Percentiles rank a stretch among this genome's conserved stretches.
Conservation (phyloP, 2,113 vertebrate species). For the Cercocebus atys region DNA sequence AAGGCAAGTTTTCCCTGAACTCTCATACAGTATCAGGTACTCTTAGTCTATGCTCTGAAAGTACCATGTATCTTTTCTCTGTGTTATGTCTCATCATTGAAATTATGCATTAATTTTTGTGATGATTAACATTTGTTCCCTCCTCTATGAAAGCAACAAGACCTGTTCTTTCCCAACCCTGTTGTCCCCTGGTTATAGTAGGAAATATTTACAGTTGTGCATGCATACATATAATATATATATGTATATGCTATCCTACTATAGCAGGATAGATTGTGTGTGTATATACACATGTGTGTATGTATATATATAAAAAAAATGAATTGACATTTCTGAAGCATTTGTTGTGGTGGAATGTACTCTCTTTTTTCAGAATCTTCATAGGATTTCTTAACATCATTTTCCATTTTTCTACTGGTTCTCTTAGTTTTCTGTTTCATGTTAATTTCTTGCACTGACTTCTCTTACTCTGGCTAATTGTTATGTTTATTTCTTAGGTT, state of each 20-base stretch:
- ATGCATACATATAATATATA: not conserved
- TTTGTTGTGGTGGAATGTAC: not conserved
- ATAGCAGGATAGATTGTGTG: not conserved
- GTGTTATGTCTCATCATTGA: not conserved
- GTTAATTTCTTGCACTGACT: not conserved
- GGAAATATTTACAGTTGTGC: not conserved
- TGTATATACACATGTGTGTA: not conserved
- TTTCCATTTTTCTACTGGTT: not conserved
- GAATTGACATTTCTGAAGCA: not conserved
- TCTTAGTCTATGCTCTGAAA: not conserved
- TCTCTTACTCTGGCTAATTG: not conserved
- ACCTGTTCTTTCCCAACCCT: not conserved
- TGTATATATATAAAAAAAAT: no score
- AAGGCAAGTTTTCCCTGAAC: not conserved
- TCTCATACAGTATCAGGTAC: not conserved
- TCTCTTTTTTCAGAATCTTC: not conserved
- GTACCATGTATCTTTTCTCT: not conserved
- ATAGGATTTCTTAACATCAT: not conserved
- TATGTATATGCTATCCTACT: not conserved
- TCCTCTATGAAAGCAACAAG: not conserved
- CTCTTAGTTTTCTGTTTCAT: not conserved
- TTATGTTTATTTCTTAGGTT: not conserved
- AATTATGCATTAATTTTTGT: not conserved
- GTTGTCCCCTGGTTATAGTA: not conserved
- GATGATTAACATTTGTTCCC: not conserved